Conservation (phyloP, 2,113 vertebrate species). For the Catharus fuscescens region DNA sequence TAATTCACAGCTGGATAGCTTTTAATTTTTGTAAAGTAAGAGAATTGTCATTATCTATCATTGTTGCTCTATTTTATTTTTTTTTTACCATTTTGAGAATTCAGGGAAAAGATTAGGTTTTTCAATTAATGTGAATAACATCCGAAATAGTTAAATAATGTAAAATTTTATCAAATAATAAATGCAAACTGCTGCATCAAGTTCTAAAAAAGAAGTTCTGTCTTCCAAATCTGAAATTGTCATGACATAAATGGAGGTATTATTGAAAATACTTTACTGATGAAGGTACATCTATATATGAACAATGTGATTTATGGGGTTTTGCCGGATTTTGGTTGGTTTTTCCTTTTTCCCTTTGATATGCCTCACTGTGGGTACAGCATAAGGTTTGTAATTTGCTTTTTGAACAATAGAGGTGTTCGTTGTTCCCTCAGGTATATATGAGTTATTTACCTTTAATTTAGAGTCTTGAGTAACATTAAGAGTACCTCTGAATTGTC, state of each 20-base stretch:
- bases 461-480: neutral
- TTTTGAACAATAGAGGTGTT: neutral
- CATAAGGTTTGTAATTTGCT: neutral
- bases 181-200: neutral
- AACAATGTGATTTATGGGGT: neutral
- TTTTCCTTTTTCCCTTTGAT: neutral
- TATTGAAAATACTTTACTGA: neutral
- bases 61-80: neutral
- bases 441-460: neutral
- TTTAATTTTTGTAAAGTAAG: neutral
- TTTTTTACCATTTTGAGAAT: neutral
- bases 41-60: neutral
- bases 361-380: neutral
- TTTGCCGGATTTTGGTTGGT: neutral
- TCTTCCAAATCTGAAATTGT: neutral
- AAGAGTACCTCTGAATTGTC: neutral
- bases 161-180: neutral
- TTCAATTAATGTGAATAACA: neutral
- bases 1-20: neutral
- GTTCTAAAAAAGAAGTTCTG: neutral
- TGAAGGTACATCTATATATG: neutral
- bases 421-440: neutral
- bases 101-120: neutral
- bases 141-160: neutral
- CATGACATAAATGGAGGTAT: neutral